phyloP scores from a whole-genome alignment of 2,113 vertebrate species.

The Poicephalus gulielmi region DNA sequence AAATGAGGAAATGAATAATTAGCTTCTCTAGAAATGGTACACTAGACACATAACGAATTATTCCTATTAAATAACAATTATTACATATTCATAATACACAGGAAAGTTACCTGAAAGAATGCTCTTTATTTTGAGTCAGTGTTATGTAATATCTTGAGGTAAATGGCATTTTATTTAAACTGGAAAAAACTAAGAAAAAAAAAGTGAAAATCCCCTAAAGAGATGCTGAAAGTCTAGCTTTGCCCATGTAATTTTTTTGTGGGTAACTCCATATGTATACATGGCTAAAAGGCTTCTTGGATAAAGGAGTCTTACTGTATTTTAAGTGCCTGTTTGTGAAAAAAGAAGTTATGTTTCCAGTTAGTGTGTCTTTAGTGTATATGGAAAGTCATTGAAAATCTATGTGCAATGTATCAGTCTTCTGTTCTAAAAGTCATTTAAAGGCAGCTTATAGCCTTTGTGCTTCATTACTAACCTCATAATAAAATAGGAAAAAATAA shows the following conservation, averaged over 20 bases:
- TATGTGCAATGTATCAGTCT: neutral
- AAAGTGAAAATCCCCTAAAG: neutral
- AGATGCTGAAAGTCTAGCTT: neutral
- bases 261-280: neutral
- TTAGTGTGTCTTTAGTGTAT: neutral
- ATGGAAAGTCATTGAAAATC: neutral
- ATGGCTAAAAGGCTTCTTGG: neutral
- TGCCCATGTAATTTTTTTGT: neutral
- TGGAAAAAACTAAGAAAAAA: neutral
- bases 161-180: neutral
- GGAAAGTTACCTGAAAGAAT: neutral
- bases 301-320: neutral
- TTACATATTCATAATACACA: neutral
- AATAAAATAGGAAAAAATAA: neutral
- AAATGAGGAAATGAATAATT: neutral
- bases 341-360: neutral
- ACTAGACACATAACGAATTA: neutral
- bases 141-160: neutral
- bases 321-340: neutral
- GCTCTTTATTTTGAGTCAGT: neutral
- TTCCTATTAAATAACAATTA: neutral
- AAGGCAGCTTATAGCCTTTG: neutral
- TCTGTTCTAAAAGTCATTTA: neutral
- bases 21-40: neutral
- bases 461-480: neutral